Conservation (phyloP, 2,113 vertebrate species). For the Cairina moschata region DNA sequence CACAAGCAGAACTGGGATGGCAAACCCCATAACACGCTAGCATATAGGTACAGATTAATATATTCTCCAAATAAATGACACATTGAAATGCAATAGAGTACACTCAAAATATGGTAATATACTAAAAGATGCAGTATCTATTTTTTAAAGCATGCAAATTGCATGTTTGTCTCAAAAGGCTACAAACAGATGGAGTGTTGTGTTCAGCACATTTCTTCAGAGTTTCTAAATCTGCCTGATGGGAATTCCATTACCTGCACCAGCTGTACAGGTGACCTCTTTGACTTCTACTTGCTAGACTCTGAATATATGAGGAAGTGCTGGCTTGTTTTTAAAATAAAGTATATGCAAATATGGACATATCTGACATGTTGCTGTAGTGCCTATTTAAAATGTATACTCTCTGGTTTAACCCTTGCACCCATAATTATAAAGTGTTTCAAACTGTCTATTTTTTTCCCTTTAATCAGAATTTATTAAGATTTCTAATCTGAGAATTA, state of each 20-base stretch:
- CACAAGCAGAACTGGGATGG: background rate
- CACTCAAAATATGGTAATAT: conserved; percentile 9
- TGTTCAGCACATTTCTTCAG: conserved; percentile 68
- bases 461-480: background rate
- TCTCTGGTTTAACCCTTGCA: conserved; percentile 55
- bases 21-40: background rate
- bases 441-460: background rate
- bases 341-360: conserved; percentile 70
- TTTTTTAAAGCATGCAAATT: conserved; percentile 18
- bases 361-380: conserved; percentile 62
- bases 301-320: conserved; percentile 69
- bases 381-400: conserved; percentile 12
- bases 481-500: background rate
- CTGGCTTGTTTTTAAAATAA: conserved; percentile 69
- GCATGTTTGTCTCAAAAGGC: conserved; percentile 45
- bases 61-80: conserved; percentile 3
- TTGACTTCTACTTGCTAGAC: conserved; percentile 68
- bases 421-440: conserved; percentile 14
- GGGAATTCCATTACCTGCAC: conserved; percentile 76
- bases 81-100: conserved; percentile 4
- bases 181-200: conserved; percentile 71
- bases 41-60: background rate
- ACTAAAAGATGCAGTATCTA: background rate
- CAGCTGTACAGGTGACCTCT: conserved; percentile 77
- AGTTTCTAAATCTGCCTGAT: conserved; percentile 70